phyloP scores from a whole-genome alignment of 2,113 vertebrate species.

The Paratilapia polleni region DNA sequence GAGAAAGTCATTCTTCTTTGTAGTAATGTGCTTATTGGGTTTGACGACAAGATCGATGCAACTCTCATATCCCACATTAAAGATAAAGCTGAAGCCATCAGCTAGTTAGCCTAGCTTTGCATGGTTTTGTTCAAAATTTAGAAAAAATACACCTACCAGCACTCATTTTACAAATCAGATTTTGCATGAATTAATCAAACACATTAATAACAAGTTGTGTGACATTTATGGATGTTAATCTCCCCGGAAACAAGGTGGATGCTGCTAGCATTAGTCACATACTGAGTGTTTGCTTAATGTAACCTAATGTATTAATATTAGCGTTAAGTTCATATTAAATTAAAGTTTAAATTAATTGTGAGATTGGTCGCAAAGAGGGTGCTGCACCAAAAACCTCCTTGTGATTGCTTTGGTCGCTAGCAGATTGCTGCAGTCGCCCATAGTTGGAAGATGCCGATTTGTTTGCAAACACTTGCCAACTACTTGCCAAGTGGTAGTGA shows the following conservation, averaged over 20 bases:
- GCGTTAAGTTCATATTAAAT: too few relatives aligned
- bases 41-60: not conserved
- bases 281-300: not conserved
- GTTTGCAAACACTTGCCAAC: fast-evolving
- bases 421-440: not conserved
- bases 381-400: not conserved
- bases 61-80: not conserved
- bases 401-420: too few relatives aligned
- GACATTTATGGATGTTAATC: not conserved
- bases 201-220: not conserved
- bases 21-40: not conserved
- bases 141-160: not conserved
- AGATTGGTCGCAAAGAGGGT: too few relatives aligned
- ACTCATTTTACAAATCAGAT: not conserved
- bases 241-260: not conserved
- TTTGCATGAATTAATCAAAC: not conserved
- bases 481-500: fast-evolving
- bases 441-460: not conserved
- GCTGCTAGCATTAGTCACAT: not conserved
- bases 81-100: not conserved
- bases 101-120: not conserved
- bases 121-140: not conserved
- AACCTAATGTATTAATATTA: not conserved
- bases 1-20: not conserved
- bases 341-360: too few relatives aligned